Evolutionary conservation across 2,888 invertebrate species (phyloP).

Genomic region (Bursaphelenchus okinawaensis): DNA sequence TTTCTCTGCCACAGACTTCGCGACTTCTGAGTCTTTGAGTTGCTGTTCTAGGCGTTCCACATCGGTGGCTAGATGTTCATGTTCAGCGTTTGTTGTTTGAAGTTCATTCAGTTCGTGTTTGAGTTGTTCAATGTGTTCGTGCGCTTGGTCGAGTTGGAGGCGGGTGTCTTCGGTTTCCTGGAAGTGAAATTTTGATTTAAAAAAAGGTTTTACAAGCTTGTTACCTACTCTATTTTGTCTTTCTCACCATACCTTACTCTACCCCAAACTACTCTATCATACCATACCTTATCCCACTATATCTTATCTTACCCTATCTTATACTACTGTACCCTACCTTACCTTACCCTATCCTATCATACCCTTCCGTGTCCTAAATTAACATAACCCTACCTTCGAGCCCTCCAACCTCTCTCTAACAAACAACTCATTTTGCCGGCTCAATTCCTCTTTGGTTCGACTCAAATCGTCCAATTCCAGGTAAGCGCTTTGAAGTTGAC

Average conservation of each 20-base stretch:
- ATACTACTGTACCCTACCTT: no score
- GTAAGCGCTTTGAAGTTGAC: conserved; percentile 7
- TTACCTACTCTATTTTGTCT: no score
- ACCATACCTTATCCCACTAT: no score
- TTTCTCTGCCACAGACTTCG: background rate
- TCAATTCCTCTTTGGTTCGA: conserved; percentile 9
- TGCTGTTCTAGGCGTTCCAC: conserved; percentile 21
- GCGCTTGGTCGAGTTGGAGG: conserved; percentile 1
- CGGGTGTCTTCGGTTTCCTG: background rate
- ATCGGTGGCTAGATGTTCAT: conserved; percentile 2
- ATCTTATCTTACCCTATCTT: no score
- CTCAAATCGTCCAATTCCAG: conserved; percentile 8
- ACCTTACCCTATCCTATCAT: no score
- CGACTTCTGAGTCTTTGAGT: conserved; percentile 4
- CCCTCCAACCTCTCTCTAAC: conserved; percentile 16
- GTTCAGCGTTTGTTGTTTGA: conserved; percentile 3
- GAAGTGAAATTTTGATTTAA: no score
- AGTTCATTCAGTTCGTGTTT: conserved; percentile 4
- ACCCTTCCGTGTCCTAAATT: no score
- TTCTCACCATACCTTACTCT: no score
- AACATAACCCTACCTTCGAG: background rate
- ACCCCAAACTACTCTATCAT: no score
- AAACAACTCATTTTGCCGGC: conserved; percentile 6
- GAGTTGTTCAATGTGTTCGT: conserved; percentile 2
- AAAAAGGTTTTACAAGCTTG: no score